Conservation (phyloP, 1,140 invertebrate species). For the Sitophilus oryzae region DNA sequence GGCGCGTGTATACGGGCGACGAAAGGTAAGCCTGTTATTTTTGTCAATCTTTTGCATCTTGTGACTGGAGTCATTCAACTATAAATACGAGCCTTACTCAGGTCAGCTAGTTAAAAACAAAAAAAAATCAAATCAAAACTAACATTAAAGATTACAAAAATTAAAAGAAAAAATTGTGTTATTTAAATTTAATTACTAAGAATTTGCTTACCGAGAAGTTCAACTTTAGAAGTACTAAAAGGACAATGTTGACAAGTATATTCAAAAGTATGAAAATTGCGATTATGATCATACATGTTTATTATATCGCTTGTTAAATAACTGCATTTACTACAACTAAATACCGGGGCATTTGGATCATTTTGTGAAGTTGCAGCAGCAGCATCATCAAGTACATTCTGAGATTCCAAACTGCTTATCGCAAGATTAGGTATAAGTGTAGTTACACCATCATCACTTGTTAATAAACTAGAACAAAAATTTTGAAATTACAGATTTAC, state of each 20-base stretch:
- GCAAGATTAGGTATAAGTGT: background rate
- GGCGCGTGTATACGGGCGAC: no score
- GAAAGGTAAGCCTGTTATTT: no score
- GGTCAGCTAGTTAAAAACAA: no score
- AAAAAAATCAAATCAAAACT: background rate
- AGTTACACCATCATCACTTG: no score
- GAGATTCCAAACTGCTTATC: background rate
- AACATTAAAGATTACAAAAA: background rate
- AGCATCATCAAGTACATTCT: no score
- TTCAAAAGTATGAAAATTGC: conserved; percentile 14
- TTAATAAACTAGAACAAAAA: no score
- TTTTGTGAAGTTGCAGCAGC: background rate
- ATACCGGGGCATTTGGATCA: no score
- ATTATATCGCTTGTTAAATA: conserved; percentile 12
- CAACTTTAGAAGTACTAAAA: conserved; percentile 23
- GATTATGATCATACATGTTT: conserved; percentile 18
- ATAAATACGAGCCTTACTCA: no score
- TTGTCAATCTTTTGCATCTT: no score
- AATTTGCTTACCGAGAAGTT: conserved; percentile 15
- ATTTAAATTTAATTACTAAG: background rate
- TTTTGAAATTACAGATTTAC: conserved; percentile 3
- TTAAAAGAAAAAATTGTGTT: background rate
- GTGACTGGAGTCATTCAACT: no score
- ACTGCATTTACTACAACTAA: conserved; percentile 16
- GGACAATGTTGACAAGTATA: conserved; percentile 21